Percentiles rank a stretch among this genome's conserved stretches.
These are phyloP conservation scores for Peucedramus taeniatus DNA, from an alignment of 2,113 vertebrate genomes.

Conservation along the genomic window DNA sequence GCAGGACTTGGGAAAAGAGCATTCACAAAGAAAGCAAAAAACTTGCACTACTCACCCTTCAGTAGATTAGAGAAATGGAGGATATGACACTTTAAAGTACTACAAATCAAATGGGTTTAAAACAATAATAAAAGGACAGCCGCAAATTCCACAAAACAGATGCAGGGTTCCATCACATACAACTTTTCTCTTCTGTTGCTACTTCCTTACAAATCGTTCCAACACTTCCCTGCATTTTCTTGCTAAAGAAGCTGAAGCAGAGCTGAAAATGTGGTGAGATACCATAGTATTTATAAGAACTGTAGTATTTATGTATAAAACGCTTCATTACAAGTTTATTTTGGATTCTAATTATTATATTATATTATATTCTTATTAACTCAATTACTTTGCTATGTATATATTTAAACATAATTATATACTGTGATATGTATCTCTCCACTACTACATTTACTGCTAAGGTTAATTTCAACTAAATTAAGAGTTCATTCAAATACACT, in stretches of 20 bases:
- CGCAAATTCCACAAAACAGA: background rate
- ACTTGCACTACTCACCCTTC: background rate
- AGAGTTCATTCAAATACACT: background rate
- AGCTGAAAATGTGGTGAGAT: background rate
- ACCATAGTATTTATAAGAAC: background rate
- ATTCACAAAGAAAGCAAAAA: background rate
- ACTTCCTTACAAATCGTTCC: background rate
- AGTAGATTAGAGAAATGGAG: accelerated
- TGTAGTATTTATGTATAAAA: background rate
- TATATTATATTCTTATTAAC: background rate
- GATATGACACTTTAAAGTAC: background rate
- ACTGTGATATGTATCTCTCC: background rate
- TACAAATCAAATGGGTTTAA: background rate
- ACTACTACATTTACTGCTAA: background rate
- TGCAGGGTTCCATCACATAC: background rate
- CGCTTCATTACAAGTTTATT: background rate
- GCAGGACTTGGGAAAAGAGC: background rate
- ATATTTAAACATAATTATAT: background rate
- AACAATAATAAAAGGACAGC: background rate
- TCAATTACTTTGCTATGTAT: background rate
- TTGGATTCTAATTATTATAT: background rate
- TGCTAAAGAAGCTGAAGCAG: background rate
- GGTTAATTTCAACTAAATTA: background rate
- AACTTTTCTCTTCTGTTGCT: background rate
- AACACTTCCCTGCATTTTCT: background rate